Base-by-base conservation (phyloP, 2,888 invertebrate genomes). In the Sabatieria punctata region DNA sequence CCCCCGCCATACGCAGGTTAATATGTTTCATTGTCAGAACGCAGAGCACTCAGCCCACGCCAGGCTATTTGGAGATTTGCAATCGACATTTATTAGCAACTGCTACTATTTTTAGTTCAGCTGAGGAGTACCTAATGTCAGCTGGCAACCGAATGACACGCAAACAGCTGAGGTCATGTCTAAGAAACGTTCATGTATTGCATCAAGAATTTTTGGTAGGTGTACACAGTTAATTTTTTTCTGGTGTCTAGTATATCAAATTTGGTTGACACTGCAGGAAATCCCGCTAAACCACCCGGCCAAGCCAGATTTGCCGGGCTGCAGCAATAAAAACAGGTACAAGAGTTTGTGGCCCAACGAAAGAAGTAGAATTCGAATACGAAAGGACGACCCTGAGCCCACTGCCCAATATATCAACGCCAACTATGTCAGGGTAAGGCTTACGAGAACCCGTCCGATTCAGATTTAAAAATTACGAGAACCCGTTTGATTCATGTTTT, bases 261-360 rank as follows among this genome's bases (percentile, higher is more conserved):
- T 25, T 19, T 26, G 13, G 19, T 19, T 19, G 36, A 36, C 4
- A 15, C 54, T 55, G 22, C 53, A 68, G 68, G 85, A 86, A 66
- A 78, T 89, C 60, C 88, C 88, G 0, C 75, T 84, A 50, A 89
- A 89, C 68, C 79, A 85, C 54, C 85, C 86, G 54, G 85, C 86
- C 61, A 84, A 84, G 61, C 80, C 85, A 8, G 78, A 82, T 60
- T 81, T 88, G 1, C 81, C 82, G 25, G 88, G 88, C 1, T 83
- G 85, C 24, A 84, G 85, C 55, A 74, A 78, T 15, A 85, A 85
- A 69, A 89, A 89, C 67, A 75, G 89, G 52, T 89, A 89, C 62
- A 79, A 81, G 63, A 80, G 83, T 0, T 85, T 89, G 44, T 71
- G 89, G 53, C 67, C 68, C 44, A 68, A 60, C 85, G 88, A 25